Evolutionary conservation across 2,113 vertebrate species (phyloP).

Genomic region (Poeciliopsis prolifica): DNA sequence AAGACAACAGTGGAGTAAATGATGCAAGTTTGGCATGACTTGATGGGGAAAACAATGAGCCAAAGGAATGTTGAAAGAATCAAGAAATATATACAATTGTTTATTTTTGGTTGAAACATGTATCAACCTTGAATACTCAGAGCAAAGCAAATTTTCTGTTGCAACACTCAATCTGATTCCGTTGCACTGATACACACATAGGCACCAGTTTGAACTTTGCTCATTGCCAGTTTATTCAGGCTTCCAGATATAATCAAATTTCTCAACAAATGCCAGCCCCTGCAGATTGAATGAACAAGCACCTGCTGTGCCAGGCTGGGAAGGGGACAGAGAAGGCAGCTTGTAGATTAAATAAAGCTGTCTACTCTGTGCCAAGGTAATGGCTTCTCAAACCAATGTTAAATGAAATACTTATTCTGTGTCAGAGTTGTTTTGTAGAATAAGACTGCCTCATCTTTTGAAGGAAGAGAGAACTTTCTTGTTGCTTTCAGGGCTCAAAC

Average conservation of each 20-base stretch:
- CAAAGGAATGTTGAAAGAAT: conserved; percentile 7
- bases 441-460: conserved; percentile 39
- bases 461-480: conserved; percentile 21
- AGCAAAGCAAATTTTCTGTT: background rate
- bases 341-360: conserved; percentile 79
- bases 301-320: conserved; percentile 71
- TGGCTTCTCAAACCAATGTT: conserved; percentile 72
- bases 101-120: conserved; percentile 12
- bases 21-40: conserved; percentile 17
- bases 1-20: conserved; percentile 37
- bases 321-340: conserved; percentile 69
- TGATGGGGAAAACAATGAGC: conserved; percentile 25
- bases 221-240: conserved; percentile 53
- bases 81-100: background rate
- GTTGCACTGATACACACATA: conserved; percentile 30
- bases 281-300: conserved; percentile 73
- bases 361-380: conserved; percentile 75
- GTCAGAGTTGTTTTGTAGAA: conserved; percentile 70
- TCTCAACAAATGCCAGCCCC: conserved; percentile 55
- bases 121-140: conserved; percentile 1
- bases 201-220: conserved; percentile 58
- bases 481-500: conserved; percentile 41
- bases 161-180: conserved; percentile 28
- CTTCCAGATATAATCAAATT: conserved; percentile 73
- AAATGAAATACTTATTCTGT: conserved; percentile 72